Base-by-base conservation (phyloP, 2,113 vertebrate species). In the Oostethus manadensis region DNA sequence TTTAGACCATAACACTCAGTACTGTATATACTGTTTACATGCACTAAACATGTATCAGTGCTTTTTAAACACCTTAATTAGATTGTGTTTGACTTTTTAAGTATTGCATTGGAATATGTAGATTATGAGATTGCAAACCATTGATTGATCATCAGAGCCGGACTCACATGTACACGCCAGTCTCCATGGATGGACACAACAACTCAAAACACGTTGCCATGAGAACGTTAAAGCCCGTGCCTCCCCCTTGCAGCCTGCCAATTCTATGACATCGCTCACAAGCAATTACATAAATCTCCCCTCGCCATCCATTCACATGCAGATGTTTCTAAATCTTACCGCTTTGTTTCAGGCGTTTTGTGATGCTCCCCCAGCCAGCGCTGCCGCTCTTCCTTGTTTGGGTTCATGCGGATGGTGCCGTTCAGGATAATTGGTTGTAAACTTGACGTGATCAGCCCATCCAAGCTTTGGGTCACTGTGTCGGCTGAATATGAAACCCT, bases 261-360 rank as follows among this genome's bases (percentile, higher is more conserved):
- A 14, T 51, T 77, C 62, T 54, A 38, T 69, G 60, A 81, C 73
- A 80, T 65, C 77, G 70, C 83, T 88, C 83, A 81, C 85, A 84
- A 79, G 76, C 71, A 90, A 87, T 89, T 88, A 85, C 81, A 70
- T 75, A 70, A 84, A 89, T 77, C 88, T 85, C 80, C 88, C 86
- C 79, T 88, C 53, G 58, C 59, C 80, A 18, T 66, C 88, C 62
- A 93, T 96, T 98, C 93, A 94, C 88, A 96, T 95, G 93, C 92
- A 96, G 92, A 96, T 96, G 86, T 87, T 75, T 60, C 76, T 91
- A 92, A 93, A 94, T 92, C 68, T 86, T 91, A 89, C 71, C 79
- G 69, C 83, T 81, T 81, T 79, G 79, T 76, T 77, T 73, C 75
- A 73, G 72, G 58, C 58, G 63, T 85, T 80, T 79, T 76, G 73